These are phyloP conservation scores for Drosophila lacertosa DNA, from an alignment of 1,140 invertebrate species.

Conservation along the genomic window DNA sequence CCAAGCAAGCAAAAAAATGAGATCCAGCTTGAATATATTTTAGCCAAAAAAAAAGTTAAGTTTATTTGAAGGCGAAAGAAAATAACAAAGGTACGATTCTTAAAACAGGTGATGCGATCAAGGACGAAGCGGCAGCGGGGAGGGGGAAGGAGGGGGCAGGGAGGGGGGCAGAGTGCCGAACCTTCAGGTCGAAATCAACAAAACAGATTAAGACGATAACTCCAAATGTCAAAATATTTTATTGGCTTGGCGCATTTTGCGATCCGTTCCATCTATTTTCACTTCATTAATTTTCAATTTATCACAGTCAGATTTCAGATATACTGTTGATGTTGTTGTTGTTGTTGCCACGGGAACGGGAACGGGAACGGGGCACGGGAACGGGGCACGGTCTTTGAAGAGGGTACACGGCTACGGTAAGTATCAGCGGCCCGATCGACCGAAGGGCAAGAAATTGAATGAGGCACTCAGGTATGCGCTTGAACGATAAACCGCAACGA, in stretches of 20 bases:
- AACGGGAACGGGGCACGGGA: slow-evolving; percentile 18
- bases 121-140: slow-evolving; percentile 16
- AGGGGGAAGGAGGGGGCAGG: not conserved
- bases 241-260: slow-evolving; percentile 84
- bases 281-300: slow-evolving; percentile 84
- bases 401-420: slow-evolving; percentile 64
- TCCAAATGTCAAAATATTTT: slow-evolving; percentile 84
- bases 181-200: slow-evolving; percentile 71
- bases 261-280: slow-evolving; percentile 84
- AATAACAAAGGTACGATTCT: slow-evolving; percentile 40
- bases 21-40: slow-evolving; percentile 39
- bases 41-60: slow-evolving; percentile 29
- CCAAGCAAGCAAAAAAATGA: not conserved
- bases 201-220: slow-evolving; percentile 84
- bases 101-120: slow-evolving; percentile 62
- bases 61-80: slow-evolving; percentile 20
- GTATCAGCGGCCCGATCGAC: slow-evolving; percentile 58
- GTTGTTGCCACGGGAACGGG: slow-evolving; percentile 17
- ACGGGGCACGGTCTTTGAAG: slow-evolving; percentile 70
- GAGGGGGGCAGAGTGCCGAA: slow-evolving; percentile 10
- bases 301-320: slow-evolving; percentile 84
- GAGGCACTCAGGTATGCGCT: slow-evolving; percentile 73
- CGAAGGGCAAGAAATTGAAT: slow-evolving; percentile 55
- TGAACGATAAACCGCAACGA: slow-evolving; percentile 64
- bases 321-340: slow-evolving; percentile 50